These are phyloP conservation scores for Chrysaora quinquecirrha DNA, from an alignment of 30 jellyfish, hydroid and myxozoan genomes.

Conservation along the genomic window DNA sequence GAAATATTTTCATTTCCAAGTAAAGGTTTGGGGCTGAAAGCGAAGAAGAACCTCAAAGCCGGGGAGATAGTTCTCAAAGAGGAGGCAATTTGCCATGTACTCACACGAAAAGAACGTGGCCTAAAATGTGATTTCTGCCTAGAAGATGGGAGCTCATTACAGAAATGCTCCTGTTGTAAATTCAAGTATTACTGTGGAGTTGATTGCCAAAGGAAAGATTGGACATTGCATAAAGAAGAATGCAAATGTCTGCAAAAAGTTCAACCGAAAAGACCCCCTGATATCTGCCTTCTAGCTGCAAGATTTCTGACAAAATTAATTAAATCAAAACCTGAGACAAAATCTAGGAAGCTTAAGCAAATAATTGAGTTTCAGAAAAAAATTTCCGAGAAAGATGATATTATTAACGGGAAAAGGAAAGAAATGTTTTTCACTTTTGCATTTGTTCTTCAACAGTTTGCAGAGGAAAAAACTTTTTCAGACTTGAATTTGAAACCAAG, in stretches of 20 bases:
- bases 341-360: conserved; percentile 4
- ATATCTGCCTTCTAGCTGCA: conserved; percentile 84
- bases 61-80: background rate
- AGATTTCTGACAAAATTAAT: conserved; percentile 41
- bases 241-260: conserved; percentile 78
- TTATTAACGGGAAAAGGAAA: conserved; percentile 50
- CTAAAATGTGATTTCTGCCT: conserved; percentile 1
- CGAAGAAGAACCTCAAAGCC: background rate
- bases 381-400: background rate
- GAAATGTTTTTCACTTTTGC: conserved; percentile 84
- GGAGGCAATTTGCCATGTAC: background rate
- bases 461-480: conserved; percentile 20
- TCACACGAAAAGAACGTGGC: background rate
- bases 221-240: conserved; percentile 87
- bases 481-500: conserved; percentile 9
- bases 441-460: conserved; percentile 51
- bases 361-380: background rate
- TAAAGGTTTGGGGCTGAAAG: background rate
- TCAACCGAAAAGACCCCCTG: conserved; percentile 92
- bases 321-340: background rate
- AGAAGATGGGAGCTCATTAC: conserved; percentile 36
- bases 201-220: conserved; percentile 82
- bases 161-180: conserved; percentile 82
- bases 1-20: background rate
- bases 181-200: conserved; percentile 86